Conservation (phyloP, 2,888 invertebrate genomes). For the Epistrophe eligans region DNA sequence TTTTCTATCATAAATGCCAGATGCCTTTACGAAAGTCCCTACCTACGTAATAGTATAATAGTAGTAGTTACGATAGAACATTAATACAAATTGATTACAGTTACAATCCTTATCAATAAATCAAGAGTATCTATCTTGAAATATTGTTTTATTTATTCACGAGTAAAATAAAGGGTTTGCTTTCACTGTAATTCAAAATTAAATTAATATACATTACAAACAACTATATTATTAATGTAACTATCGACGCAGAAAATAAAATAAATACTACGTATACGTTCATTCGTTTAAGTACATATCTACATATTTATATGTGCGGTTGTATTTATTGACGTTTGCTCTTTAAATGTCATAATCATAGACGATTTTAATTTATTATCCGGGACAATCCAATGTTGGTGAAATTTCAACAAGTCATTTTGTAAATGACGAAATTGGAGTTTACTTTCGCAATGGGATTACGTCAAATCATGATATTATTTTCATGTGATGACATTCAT, state of each 20-base stretch:
- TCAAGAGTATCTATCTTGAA: neutral
- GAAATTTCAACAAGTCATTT: neutral
- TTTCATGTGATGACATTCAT: neutral
- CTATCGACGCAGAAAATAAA: too few relatives aligned
- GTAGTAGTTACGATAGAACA: too few relatives aligned
- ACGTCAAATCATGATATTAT: slow-evolving; percentile 19
- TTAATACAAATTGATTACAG: too few relatives aligned
- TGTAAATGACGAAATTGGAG: neutral
- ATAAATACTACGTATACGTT: too few relatives aligned
- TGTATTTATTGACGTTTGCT: slow-evolving; percentile 42
- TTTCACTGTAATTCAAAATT: slow-evolving; percentile 2
- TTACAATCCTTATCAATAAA: neutral
- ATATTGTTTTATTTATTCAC: neutral
- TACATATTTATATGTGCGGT: neutral
- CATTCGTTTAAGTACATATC: too few relatives aligned
- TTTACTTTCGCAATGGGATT: neutral
- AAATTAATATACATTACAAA: neutral
- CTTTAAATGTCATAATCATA: neutral
- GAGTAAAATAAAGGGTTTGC: neutral
- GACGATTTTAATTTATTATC: slow-evolving; percentile 49
- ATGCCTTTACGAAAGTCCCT: too few relatives aligned
- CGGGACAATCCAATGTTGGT: slow-evolving; percentile 12
- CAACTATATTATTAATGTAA: too few relatives aligned
- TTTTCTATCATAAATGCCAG: too few relatives aligned
- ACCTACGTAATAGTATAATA: too few relatives aligned